phyloP scores from a whole-genome alignment of 2,797 vertebrate species.

The Rhinatrema bivittatum region DNA sequence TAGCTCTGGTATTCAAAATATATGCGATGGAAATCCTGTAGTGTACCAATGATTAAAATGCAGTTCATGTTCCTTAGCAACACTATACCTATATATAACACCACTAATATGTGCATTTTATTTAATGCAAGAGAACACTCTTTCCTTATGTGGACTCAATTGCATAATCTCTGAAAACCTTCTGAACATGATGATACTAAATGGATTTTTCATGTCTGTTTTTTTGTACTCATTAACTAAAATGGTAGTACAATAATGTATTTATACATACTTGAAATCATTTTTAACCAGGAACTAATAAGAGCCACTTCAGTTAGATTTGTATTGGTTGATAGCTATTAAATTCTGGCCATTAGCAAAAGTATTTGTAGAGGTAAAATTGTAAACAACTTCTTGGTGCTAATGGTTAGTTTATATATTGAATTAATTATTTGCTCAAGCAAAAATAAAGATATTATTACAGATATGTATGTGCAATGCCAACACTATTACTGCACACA shows the following conservation, averaged over 20 bases:
- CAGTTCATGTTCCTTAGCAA: conserved; percentile 11
- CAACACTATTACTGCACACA: too few species aligned
- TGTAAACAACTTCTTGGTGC: background rate
- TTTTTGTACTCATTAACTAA: conserved; percentile 4
- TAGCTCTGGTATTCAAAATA: background rate
- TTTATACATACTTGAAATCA: conserved; percentile 2
- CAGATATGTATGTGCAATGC: too few species aligned
- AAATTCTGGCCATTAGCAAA: background rate
- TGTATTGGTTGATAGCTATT: background rate
- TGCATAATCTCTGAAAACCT: conserved; percentile 11
- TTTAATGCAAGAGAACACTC: conserved; percentile 5
- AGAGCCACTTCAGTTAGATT: background rate
- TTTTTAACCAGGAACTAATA: background rate
- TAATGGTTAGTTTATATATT: background rate
- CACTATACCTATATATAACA: conserved; percentile 14
- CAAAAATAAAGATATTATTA: background rate
- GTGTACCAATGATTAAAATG: background rate
- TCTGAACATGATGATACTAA: conserved; percentile 5
- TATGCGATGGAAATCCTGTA: conserved; percentile 9
- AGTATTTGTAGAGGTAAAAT: background rate
- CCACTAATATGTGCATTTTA: conserved; percentile 10
- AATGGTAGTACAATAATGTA: background rate
- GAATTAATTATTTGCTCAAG: conserved; percentile 2
- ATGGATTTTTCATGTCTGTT: background rate
- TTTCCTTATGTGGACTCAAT: conserved; percentile 4